A percentile compares a stretch with the other conserved stretches of the same genome.
phyloP scores from a whole-genome alignment of 2,797 vertebrate species.

The Syncerus caffer region DNA sequence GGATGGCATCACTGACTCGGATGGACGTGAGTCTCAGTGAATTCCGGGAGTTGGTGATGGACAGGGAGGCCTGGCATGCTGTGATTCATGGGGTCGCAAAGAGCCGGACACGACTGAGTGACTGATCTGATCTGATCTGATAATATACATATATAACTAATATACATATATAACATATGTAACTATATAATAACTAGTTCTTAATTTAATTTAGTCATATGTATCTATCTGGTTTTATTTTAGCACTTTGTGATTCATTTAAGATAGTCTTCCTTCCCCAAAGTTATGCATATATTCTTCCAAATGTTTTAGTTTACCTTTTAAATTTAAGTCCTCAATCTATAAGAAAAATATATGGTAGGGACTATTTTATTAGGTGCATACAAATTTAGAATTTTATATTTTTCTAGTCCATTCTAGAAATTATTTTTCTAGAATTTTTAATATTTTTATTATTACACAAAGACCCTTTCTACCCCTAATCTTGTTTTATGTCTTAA shows the following conservation, averaged over 20 bases:
- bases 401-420: neutral
- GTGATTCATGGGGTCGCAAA: no score
- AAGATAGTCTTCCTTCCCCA: neutral
- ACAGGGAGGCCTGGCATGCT: no score
- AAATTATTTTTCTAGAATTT: neutral
- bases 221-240: neutral
- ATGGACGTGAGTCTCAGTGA: no score
- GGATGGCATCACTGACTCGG: no score
- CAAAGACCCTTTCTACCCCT: neutral
- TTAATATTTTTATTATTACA: neutral
- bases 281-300: neutral
- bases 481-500: neutral
- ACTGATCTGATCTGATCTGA: no score
- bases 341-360: neutral
- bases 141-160: no score
- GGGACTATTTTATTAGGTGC: neutral
- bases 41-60: no score
- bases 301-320: constrained; percentile 21
- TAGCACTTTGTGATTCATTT: neutral
- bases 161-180: no score
- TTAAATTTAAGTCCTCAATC: neutral
- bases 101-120: no score
- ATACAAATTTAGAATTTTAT: neutral
- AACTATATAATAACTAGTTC: neutral
- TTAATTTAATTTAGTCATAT: neutral